Percentiles rank a stretch among this genome's conserved stretches.
phyloP scores from a whole-genome alignment of 2,888 invertebrate genomes.

The Epistrophe eligans region DNA sequence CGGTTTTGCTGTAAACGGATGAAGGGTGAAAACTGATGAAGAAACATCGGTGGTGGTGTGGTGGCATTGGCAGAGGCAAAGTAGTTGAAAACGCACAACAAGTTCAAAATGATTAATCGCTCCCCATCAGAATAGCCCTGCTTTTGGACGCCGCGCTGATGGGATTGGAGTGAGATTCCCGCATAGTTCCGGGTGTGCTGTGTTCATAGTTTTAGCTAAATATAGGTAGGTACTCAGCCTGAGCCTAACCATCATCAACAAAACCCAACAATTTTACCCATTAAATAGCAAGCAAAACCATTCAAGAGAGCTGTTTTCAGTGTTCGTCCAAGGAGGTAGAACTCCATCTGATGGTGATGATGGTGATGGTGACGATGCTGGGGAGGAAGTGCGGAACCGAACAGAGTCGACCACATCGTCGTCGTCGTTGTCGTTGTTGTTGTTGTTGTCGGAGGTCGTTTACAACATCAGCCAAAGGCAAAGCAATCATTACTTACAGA shows the following conservation, averaged over 20 bases:
- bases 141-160: background rate
- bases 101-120: conserved; percentile 66
- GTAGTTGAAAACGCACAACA: conserved; percentile 47
- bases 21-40: conserved; percentile 10
- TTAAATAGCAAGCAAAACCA: conserved; percentile 24
- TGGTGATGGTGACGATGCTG: background rate
- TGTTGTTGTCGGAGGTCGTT: conserved; percentile 13
- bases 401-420: background rate
- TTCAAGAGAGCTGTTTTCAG: conserved; percentile 1
- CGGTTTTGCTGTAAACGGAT: conserved; percentile 19
- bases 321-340: conserved; percentile 1
- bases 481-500: conserved; percentile 58
- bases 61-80: background rate
- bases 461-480: conserved; percentile 25
- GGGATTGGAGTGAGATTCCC: background rate
- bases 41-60: background rate
- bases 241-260: conserved; percentile 54
- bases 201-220: conserved; percentile 25
- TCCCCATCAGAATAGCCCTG: conserved; percentile 6
- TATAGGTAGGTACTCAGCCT: conserved; percentile 2
- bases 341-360: background rate
- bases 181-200: conserved; percentile 30
- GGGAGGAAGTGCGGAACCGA: background rate
- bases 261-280: conserved; percentile 31
- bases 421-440: conserved; percentile 15